Evolutionary conservation across 2,797 vertebrate species (phyloP).

Genomic region (Coregonus sp.): DNA sequence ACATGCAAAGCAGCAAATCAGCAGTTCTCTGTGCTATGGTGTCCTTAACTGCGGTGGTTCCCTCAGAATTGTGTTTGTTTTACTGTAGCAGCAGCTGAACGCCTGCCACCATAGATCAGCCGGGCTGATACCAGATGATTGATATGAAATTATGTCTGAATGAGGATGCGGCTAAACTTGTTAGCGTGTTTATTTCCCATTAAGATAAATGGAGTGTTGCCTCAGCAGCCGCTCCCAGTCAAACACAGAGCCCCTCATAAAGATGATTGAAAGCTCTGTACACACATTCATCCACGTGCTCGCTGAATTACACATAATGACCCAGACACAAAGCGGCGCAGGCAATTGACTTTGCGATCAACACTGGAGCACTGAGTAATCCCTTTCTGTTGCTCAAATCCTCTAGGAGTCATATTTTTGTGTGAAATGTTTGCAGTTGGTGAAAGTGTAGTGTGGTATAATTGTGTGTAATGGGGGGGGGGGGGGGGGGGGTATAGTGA

Average conservation of each 20-base stretch:
- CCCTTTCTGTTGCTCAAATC: neutral
- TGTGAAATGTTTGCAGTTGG: neutral
- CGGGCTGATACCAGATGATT: conserved; percentile 30
- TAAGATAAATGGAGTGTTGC: conserved; percentile 49
- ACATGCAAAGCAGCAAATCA: neutral
- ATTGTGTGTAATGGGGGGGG: neutral
- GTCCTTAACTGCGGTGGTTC: neutral
- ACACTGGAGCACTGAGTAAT: neutral
- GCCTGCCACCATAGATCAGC: conserved; percentile 17
- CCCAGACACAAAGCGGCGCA: conserved; percentile 20
- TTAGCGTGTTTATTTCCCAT: conserved; percentile 43
- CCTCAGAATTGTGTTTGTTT: conserved; percentile 1
- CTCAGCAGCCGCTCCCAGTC: conserved; percentile 16
- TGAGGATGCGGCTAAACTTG: conserved; percentile 23
- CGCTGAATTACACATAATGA: conserved; percentile 52
- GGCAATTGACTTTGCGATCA: conserved; percentile 7
- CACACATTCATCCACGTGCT: conserved; percentile 43
- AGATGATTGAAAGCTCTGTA: conserved; percentile 54
- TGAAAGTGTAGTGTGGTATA: neutral
- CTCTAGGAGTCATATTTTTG: too few relatives aligned
- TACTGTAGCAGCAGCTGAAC: conserved; percentile 16
- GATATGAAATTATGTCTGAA: conserved; percentile 37
- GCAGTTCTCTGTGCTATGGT: neutral
- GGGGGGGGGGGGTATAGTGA: neutral
- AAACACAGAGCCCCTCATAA: conserved; percentile 32